Conservation (phyloP, 2,888 invertebrate species). For the Lithophane ornitopus region DNA sequence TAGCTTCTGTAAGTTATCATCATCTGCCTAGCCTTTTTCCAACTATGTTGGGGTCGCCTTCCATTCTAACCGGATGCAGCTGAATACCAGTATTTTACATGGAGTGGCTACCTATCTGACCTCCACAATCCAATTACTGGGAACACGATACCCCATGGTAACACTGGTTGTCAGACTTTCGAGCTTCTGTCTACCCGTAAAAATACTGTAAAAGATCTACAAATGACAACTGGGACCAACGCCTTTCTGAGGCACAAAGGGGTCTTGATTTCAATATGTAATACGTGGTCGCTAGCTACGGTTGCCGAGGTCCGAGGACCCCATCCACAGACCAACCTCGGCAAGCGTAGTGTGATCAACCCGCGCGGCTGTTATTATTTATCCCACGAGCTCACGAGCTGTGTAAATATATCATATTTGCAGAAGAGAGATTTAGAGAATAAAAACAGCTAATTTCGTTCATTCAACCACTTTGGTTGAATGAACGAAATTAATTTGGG, state of each 20-base stretch:
- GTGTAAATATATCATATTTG: too few relatives aligned
- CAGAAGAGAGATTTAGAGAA: too few relatives aligned
- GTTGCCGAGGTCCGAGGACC: neutral
- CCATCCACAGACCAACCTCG: neutral
- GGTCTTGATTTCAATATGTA: neutral
- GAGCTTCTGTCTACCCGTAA: neutral
- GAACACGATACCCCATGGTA: neutral
- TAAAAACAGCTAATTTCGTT: too few relatives aligned
- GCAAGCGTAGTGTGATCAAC: neutral
- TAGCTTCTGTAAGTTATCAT: constrained; percentile 28
- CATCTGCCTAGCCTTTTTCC: neutral
- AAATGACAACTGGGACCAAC: neutral
- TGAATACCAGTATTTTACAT: neutral
- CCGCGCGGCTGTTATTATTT: neutral
- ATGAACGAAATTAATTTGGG: constrained; percentile 33
- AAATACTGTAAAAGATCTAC: neutral
- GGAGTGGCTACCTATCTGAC: neutral
- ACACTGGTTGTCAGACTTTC: neutral
- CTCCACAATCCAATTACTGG: neutral
- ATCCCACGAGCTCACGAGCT: too few relatives aligned
- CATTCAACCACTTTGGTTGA: constrained; percentile 14
- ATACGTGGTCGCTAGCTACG: neutral
- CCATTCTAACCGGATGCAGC: neutral
- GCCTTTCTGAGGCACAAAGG: neutral
- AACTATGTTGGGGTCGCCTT: neutral